phyloP scores from a whole-genome alignment of 2,113 vertebrate genomes.

The Procavia capensis region DNA sequence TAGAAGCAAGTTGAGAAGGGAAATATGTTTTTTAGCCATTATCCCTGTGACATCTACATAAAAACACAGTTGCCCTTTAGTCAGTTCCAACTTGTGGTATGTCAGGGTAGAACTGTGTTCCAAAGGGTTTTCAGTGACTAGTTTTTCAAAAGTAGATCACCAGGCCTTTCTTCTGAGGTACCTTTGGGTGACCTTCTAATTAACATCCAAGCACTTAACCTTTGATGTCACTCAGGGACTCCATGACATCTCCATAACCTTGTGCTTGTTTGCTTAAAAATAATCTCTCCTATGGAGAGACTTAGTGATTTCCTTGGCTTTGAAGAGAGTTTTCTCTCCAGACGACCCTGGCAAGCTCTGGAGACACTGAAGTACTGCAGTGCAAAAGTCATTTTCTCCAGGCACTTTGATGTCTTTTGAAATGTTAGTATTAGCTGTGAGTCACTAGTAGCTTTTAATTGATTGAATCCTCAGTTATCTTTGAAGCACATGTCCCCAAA shows the following conservation, averaged over 20 bases:
- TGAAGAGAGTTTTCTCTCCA: neutral
- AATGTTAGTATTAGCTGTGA: conserved; percentile 33
- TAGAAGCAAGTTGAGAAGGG: neutral
- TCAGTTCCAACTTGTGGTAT: neutral
- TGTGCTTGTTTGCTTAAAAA: neutral
- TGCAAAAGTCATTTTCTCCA: neutral
- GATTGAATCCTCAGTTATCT: neutral
- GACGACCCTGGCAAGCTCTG: neutral
- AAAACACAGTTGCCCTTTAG: neutral
- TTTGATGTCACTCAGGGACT: neutral
- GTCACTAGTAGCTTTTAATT: conserved; percentile 1
- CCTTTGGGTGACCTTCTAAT: neutral
- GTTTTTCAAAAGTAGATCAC: neutral
- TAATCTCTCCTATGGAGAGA: neutral
- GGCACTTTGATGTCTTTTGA: conserved; percentile 41
- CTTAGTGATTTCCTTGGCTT: neutral
- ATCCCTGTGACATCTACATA: neutral
- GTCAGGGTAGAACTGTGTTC: neutral
- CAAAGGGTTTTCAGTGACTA: neutral
- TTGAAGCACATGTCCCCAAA: neutral
- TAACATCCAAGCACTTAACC: neutral
- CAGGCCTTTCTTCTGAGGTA: neutral
- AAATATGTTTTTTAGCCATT: neutral
- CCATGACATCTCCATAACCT: neutral
- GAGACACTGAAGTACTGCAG: neutral